Base-by-base conservation (phyloP, 2,113 vertebrate genomes). In the Uria lomvia region DNA sequence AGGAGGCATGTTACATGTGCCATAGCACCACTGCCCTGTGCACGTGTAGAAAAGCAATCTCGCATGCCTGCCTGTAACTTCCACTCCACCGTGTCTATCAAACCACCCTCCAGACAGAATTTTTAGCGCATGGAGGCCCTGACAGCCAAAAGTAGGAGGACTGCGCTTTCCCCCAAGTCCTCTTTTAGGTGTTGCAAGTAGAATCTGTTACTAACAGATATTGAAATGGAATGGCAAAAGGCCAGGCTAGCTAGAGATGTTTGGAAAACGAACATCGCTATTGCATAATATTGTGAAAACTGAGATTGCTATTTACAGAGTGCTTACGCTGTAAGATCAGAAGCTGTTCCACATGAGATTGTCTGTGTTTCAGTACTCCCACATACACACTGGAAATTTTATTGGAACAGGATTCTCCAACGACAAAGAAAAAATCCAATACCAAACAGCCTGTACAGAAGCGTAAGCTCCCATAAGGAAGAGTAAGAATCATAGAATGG, bases 151-250 rank as follows among this genome's bases (percentile, higher is more conserved):
- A 89, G 93, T 92, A 94, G 91, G 94, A 97, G 75, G 92, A 72
- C 88, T 90, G 60, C 4, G 56, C 89, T 86, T 96, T 93, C 88
- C 88, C 84, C 49, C 1, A 9, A 91, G 63, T 70, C 83, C 86
- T 91, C 76, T 94, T 95, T 89, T 90, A 96, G 94, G 75, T 92
- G 82, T 58, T 94, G 82, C 72, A 94, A 96, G 95, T 67, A 89
- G 86, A 94, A 95, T 97, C 94, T 95, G 89, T 95, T 96, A 94
- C 87, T 92, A 96, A 86, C 76, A 77, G 84, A 90, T 93, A 78
- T 63, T 80, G 49, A 95, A 92, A 95, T 0, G 6, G 83, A 94
- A 96, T 96, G 95, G 93, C 92, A 95, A 94, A 89, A 96, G 95
- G 94, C 96, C 90, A 92, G 65, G 29, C 45, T 70, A 92, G 36